A percentile compares a stretch with the other conserved stretches of the same genome.
phyloP scores from a whole-genome alignment of 2,888 invertebrate species.

The Cheilosia vernalis region DNA sequence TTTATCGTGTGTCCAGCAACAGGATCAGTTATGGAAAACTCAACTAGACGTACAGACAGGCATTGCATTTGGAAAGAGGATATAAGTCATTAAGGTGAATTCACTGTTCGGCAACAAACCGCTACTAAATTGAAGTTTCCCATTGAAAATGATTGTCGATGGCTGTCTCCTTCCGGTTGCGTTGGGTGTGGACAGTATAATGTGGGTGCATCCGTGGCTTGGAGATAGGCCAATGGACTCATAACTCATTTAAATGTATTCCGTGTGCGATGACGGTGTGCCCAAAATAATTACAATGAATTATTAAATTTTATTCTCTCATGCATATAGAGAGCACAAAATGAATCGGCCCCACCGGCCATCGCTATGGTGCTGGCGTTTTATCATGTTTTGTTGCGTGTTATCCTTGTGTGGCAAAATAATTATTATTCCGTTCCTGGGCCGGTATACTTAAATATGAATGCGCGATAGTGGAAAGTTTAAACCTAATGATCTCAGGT shows the following conservation, averaged over 20 bases:
- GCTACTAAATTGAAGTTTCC: conserved; percentile 34
- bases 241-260: conserved; percentile 68
- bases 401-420: conserved; percentile 25
- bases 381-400: conserved; percentile 12
- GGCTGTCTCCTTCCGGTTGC: not conserved
- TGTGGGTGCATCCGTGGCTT: not conserved
- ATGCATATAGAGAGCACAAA: conserved; percentile 60
- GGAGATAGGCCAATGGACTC: conserved; percentile 50
- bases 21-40: conserved; percentile 45
- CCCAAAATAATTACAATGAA: conserved; percentile 71
- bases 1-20: conserved; percentile 51
- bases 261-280: conserved; percentile 51
- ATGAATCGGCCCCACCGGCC: conserved; percentile 54
- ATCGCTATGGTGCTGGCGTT: conserved; percentile 13
- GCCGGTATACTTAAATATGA: no score
- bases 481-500: conserved; percentile 31
- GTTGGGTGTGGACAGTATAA: not conserved
- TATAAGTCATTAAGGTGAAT: conserved; percentile 41
- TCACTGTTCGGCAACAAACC: not conserved
- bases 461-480: not conserved
- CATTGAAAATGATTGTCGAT: conserved; percentile 19
- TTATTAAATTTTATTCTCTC: conserved; percentile 68
- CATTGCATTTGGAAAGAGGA: conserved; percentile 20
- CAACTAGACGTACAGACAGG: conserved; percentile 1
- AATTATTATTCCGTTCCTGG: conserved; percentile 8